A percentile compares a stretch with the other conserved stretches of the same genome.
Conservation (phyloP, 2,113 vertebrate genomes). For the Strix aluco region DNA sequence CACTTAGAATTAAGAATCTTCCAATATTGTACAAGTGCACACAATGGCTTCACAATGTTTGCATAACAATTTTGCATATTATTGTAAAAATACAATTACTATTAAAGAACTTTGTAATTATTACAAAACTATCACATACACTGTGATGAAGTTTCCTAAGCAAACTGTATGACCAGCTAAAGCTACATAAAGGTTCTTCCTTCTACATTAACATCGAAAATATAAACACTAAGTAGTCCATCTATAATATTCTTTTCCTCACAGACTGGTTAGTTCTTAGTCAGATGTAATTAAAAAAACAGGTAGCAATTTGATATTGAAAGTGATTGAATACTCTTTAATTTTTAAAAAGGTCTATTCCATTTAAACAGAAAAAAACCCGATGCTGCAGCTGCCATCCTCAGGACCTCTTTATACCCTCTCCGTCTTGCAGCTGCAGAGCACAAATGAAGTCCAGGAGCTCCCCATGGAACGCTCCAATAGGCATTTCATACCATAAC, state of each 20-base stretch:
- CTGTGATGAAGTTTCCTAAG: neutral
- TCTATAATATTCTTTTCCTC: neutral
- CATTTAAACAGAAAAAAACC: neutral
- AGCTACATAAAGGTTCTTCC: neutral
- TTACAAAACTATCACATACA: neutral
- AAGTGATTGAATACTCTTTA: neutral
- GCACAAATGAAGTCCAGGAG: neutral
- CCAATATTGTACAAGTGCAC: neutral
- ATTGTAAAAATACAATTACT: neutral
- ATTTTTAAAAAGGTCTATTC: neutral
- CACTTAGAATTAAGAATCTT: neutral
- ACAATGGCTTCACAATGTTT: neutral
- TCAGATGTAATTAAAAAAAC: neutral
- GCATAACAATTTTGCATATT: neutral
- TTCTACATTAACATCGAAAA: neutral
- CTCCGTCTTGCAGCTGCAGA: neutral
- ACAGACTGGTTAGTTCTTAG: neutral
- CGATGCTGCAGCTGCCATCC: neutral
- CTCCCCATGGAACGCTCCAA: neutral
- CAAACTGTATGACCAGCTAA: neutral
- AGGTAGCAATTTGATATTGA: neutral
- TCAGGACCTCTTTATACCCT: neutral
- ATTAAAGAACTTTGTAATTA: neutral
- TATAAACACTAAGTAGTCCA: neutral
- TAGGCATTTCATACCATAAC: neutral